Conservation (phyloP, 2,113 vertebrate species). For the Reinhardtius hippoglossoides region DNA sequence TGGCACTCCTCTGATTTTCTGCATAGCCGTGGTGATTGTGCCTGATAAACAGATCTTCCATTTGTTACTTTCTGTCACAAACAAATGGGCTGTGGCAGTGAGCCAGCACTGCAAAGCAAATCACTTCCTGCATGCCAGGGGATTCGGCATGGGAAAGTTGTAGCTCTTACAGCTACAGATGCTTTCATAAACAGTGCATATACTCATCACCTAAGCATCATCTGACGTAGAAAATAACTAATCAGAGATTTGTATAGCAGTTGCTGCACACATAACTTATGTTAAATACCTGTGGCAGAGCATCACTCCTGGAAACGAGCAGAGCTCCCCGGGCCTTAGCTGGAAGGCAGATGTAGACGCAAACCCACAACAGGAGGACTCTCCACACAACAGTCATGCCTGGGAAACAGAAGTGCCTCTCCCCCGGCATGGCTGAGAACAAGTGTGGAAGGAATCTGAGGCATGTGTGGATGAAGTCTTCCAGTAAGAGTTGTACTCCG, state of each 20-base stretch:
- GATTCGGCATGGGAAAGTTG: background rate
- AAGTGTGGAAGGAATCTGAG: constrained; percentile 36
- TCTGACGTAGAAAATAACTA: background rate
- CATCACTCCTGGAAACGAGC: constrained; percentile 44
- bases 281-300: constrained; percentile 62
- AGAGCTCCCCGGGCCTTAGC: constrained; percentile 38
- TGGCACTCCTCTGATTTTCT: background rate
- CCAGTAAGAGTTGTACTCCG: constrained; percentile 24
- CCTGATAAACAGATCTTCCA: background rate
- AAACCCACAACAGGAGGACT: constrained; percentile 55
- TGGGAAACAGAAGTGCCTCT: background rate
- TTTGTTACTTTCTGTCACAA: background rate
- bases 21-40: background rate
- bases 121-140: background rate
- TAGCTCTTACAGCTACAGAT: background rate
- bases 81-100: background rate
- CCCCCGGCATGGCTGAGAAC: constrained; percentile 2
- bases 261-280: background rate
- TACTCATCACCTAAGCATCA: too few species aligned
- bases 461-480: constrained; percentile 40
- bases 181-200: background rate
- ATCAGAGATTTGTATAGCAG: constrained; percentile 4
- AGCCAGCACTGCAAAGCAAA: background rate
- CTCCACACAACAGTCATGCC: constrained; percentile 54
- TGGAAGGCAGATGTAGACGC: constrained; percentile 40